Evolutionary conservation across 2,797 vertebrate species (phyloP).

Genomic region (Xiphorhynchus erythropygius): DNA sequence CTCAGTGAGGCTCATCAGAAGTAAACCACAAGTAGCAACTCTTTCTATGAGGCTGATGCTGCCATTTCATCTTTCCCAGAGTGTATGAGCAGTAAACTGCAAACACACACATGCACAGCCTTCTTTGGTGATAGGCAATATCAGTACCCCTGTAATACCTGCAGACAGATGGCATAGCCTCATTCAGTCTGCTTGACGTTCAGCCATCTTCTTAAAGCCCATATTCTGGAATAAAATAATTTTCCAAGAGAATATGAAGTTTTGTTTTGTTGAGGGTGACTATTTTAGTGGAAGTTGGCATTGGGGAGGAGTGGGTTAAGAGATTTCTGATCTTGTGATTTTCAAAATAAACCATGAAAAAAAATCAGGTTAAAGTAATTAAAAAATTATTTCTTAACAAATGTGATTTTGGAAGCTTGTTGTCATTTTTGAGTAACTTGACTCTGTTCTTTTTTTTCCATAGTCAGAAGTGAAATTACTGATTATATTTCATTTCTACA

Average conservation of each 20-base stretch:
- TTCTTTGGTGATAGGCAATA: neutral
- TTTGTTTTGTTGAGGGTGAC: neutral
- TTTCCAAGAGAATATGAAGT: neutral
- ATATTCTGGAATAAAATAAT: neutral
- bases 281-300: neutral
- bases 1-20: neutral
- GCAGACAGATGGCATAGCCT: neutral
- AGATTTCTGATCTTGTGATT: neutral
- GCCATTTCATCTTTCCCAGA: neutral
- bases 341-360: neutral
- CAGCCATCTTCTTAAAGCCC: neutral
- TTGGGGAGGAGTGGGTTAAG: neutral
- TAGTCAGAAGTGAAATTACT: neutral
- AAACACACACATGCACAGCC: fast-evolving
- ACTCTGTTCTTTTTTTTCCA: neutral
- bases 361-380: neutral
- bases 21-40: neutral
- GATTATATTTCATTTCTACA: neutral
- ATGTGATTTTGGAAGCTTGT: neutral
- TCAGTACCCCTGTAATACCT: neutral
- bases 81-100: neutral
- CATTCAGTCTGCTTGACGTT: neutral
- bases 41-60: neutral
- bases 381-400: neutral
- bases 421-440: neutral